Evolutionary conservation across 2,113 vertebrate species (phyloP), one percentile per base, ranked within the genome.

Genomic region (Psilopsiagon aurifrons): DNA sequence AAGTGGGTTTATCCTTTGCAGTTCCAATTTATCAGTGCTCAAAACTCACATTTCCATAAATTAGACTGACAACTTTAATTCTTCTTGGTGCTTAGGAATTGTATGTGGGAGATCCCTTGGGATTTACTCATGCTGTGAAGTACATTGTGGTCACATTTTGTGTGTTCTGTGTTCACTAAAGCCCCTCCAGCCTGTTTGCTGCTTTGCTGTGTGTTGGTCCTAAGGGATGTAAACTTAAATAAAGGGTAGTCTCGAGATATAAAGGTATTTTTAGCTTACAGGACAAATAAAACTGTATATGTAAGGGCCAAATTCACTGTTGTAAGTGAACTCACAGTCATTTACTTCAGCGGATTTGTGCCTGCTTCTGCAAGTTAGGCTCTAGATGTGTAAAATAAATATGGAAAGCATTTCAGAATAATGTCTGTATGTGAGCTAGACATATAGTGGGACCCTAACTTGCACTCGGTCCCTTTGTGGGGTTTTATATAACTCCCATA

Each of bases 151-250:
- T 97, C 95, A 82, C 94, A 97, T 97, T 96, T 96, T 96, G 94
- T 96, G 93, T 96, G 87, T 92, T 94, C 93, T 97, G 91, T 97
- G 87, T 96, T 96, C 97, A 93, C 94, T 94, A 92, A 97, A 96
- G 85, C 85, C 92, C 97, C 96, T 97, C 91, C 89, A 97, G 96
- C 92, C 95, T 95, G 87, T 96, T 96, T 7, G 19, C 74, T 96
- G 91, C 91, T 96, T 78, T 87, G 76, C 94, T 95, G 80, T 89
- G 74, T 18, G 44, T 79, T 94, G 80, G 84, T 97, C 97, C 96
- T 97, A 79, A 92, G 96, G 96, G 97, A 97, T 93, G 92, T 94
- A 97, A 97, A 93, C 96, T 96, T 93, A 97, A 91, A 91, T 94
- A 97, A 96, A 97, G 87, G 80, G 54, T 93, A 97, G 92, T 94